Percentiles rank a stretch among this genome's conserved stretches.
Conservation (phyloP, 2,113 vertebrate genomes). For the Elaphurus davidianus region DNA sequence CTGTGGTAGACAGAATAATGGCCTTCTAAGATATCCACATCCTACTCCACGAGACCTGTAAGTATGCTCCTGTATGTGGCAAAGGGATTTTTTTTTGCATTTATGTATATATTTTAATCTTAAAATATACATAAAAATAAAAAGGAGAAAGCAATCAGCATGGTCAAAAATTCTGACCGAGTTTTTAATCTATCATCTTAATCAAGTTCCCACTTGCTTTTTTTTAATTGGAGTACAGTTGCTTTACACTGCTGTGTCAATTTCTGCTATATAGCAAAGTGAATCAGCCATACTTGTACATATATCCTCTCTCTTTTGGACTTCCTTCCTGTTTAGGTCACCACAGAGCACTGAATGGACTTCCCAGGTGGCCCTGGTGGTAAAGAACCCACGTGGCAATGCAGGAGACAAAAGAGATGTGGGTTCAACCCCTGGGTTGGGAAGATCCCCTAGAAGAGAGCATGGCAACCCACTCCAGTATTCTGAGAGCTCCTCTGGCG, state of each 20-base stretch:
- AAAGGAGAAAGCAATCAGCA: not conserved
- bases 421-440: not conserved
- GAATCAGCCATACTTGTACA: not conserved
- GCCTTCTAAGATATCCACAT: not conserved
- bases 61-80: fast-evolving
- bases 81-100: not conserved
- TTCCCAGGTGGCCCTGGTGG: not conserved
- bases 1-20: not conserved
- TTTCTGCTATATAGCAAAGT: not conserved
- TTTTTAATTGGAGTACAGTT: not conserved
- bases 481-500: not conserved
- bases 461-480: not conserved
- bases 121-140: not conserved
- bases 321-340: not conserved
- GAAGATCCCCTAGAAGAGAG: not conserved
- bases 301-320: not conserved
- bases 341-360: not conserved
- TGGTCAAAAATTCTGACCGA: not conserved
- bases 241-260: not conserved
- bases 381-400: not conserved
- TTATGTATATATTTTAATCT: not conserved
- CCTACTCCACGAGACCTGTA: not conserved
- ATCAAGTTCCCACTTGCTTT: not conserved
- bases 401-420: not conserved
- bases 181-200: not conserved